A percentile compares a stretch with the other conserved stretches of the same genome.
phyloP scores from a whole-genome alignment of 2,113 vertebrate genomes.

The Ranitomeya variabilis region DNA sequence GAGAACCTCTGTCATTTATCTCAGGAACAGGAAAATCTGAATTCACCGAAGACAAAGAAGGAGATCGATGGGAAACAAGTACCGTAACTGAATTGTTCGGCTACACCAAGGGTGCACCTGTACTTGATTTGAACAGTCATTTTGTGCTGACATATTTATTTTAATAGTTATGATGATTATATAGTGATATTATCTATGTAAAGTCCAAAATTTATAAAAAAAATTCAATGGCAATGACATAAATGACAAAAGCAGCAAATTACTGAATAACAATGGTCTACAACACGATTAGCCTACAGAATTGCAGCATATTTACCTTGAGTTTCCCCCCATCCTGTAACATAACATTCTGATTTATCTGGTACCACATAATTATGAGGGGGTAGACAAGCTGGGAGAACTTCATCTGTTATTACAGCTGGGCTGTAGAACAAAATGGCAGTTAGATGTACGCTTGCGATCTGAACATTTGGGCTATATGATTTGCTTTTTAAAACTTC shows the following conservation, averaged over 20 bases:
- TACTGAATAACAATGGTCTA: not conserved
- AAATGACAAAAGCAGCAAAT: not conserved
- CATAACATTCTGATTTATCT: slow-evolving; percentile 82
- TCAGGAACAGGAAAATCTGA: no score
- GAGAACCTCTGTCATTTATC: no score
- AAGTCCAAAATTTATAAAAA: not conserved
- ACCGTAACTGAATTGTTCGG: no score
- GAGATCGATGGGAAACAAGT: no score
- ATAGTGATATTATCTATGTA: not conserved
- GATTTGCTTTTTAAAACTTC: not conserved
- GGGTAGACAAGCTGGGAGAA: slow-evolving; percentile 85
- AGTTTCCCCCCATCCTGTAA: slow-evolving; percentile 95
- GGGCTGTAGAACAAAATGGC: slow-evolving; percentile 74
- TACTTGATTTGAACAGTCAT: no score
- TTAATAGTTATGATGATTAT: no score
- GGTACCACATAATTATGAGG: slow-evolving; percentile 78
- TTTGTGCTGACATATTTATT: no score
- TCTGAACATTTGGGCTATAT: not conserved
- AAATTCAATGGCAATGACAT: not conserved
- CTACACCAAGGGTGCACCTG: no score
- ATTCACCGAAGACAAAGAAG: no score
- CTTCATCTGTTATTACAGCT: slow-evolving; percentile 79
- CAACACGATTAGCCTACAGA: not conserved
- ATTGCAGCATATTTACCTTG: slow-evolving; percentile 70
- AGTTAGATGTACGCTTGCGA: not conserved